A percentile compares a stretch with the other conserved stretches of the same genome.
Evolutionary conservation across 1,140 invertebrate species (phyloP).

Genomic region (Littorina saxatilis): DNA sequence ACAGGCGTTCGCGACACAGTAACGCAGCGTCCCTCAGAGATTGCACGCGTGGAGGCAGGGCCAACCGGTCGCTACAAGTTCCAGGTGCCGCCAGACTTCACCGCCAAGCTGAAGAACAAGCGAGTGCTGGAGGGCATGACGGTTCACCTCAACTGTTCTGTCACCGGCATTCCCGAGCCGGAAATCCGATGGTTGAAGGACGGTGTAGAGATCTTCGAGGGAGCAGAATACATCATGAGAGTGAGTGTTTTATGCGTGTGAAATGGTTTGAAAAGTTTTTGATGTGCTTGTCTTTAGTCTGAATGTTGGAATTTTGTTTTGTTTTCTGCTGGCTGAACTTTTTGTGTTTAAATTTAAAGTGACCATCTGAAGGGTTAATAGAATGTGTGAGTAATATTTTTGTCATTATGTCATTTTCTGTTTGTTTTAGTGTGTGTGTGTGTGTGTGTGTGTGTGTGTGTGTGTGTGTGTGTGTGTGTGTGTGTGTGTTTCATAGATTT

Average conservation of each 20-base stretch:
- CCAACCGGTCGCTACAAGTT: constrained; percentile 53
- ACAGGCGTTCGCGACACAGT: constrained; percentile 39
- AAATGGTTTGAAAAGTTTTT: too few relatives aligned
- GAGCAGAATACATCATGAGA: constrained; percentile 59
- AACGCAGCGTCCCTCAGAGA: constrained; percentile 25
- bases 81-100: constrained; percentile 86
- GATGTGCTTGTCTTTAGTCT: too few relatives aligned
- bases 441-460: neutral
- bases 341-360: too few relatives aligned
- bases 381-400: too few relatives aligned
- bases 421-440: too few relatives aligned
- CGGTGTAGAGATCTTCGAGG: constrained; percentile 63
- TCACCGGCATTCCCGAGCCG: constrained; percentile 71
- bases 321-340: too few relatives aligned
- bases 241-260: constrained; percentile 49
- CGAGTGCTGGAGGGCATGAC: constrained; percentile 83
- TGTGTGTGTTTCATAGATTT: too few relatives aligned
- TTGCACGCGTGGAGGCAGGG: constrained; percentile 24
- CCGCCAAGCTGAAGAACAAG: constrained; percentile 89
- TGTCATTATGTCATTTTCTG: neutral
- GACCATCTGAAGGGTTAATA: too few relatives aligned
- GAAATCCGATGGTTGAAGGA: constrained; percentile 70
- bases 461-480: too few relatives aligned
- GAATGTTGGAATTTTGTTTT: too few relatives aligned
- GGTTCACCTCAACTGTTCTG: constrained; percentile 67